A percentile compares a stretch with the other conserved stretches of the same genome.
Conservation (phyloP, 2,888 invertebrate species). For the Luperina nickerlii region DNA sequence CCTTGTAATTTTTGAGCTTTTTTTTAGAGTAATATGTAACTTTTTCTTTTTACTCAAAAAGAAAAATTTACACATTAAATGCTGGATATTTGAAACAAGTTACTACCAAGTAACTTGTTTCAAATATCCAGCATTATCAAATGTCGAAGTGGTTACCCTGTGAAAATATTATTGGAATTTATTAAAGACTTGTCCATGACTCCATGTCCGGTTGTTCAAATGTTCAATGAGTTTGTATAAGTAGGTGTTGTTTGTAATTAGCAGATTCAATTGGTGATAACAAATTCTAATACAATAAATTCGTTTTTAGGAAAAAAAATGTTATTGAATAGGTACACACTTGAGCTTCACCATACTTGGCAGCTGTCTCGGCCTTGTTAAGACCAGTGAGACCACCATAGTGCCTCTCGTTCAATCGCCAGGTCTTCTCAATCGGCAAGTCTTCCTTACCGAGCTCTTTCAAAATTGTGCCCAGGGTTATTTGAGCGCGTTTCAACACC, state of each 20-base stretch:
- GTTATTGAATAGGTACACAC: constrained; percentile 80
- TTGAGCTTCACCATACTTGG: constrained; percentile 96
- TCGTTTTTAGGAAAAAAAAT: background rate
- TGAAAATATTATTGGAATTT: background rate
- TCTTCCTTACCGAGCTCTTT: constrained; percentile 92
- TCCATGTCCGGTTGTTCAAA: background rate
- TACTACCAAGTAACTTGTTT: background rate
- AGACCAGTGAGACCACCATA: constrained; percentile 96
- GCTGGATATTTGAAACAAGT: too few species aligned
- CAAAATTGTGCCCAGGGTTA: constrained; percentile 93
- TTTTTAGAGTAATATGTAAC: background rate
- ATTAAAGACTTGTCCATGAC: too few species aligned
- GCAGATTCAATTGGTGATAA: background rate
- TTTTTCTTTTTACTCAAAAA: too few species aligned
- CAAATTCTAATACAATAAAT: background rate
- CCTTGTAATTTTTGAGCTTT: background rate
- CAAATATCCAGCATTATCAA: background rate
- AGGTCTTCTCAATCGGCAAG: constrained; percentile 93
- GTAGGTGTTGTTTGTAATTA: too few species aligned
- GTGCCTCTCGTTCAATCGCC: constrained; percentile 96
- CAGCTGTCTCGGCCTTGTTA: constrained; percentile 96
- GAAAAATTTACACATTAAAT: too few species aligned
- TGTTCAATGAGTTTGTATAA: background rate
- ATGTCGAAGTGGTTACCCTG: background rate
- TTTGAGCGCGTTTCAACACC: constrained; percentile 93